Percentiles rank a stretch among this genome's conserved stretches.
These are phyloP conservation scores for Aporophyla nigra DNA, from an alignment of 2,888 invertebrate genomes.

Conservation along the genomic window DNA sequence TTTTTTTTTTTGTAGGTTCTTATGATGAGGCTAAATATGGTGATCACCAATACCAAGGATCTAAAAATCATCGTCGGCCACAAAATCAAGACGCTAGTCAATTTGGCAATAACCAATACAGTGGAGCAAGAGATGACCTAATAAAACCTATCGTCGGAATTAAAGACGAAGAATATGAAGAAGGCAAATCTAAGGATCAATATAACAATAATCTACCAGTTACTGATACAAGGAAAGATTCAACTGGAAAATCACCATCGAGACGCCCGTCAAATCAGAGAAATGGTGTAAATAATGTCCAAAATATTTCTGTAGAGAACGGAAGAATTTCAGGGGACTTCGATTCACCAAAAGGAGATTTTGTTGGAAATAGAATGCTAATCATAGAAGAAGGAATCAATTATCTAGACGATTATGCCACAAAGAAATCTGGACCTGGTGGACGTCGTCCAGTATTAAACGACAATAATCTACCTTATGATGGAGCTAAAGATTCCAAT, in stretches of 20 bases:
- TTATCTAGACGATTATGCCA: neutral
- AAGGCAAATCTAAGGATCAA: neutral
- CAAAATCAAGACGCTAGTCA: conserved; percentile 14
- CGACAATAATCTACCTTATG: neutral
- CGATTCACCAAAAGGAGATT: neutral
- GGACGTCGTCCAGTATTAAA: neutral
- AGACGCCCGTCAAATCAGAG: neutral
- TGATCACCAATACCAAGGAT: conserved; percentile 75
- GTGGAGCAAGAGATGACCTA: neutral
- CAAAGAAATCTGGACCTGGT: neutral
- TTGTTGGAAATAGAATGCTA: conserved; percentile 5
- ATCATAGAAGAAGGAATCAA: neutral
- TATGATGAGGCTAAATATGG: conserved; percentile 85
- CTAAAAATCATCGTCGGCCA: conserved; percentile 33
- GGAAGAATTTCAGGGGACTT: conserved; percentile 3
- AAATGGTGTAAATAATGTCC: neutral
- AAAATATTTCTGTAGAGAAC: conserved; percentile 10
- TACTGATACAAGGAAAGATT: neutral
- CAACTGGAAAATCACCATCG: neutral
- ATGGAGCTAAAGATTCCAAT: neutral
- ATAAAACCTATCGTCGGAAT: conserved; percentile 49
- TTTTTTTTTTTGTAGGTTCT: conserved; percentile 73
- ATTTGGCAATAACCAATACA: neutral
- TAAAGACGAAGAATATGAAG: conserved; percentile 23
- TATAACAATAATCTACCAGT: neutral